Percentiles rank a stretch among this genome's conserved stretches.
These are phyloP conservation scores for Ashinkailepas kermadecensis DNA, from an alignment of 2,888 invertebrate species.

Conservation along the genomic window DNA sequence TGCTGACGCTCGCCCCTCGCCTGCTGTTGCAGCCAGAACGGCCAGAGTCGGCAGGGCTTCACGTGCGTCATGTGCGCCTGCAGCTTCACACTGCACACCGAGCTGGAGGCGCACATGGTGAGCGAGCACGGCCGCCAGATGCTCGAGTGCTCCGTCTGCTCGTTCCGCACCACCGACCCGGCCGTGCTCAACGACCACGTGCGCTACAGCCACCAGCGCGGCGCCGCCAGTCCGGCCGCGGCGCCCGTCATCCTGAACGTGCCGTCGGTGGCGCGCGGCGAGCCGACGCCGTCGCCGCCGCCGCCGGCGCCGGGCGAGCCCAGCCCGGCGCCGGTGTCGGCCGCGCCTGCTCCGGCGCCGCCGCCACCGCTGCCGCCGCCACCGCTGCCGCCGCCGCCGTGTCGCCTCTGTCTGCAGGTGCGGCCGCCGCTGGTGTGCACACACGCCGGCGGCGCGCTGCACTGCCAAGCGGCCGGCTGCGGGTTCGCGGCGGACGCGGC, in stretches of 20 bases:
- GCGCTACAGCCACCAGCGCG: slow-evolving; percentile 20
- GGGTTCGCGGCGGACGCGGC: not conserved
- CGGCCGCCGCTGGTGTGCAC: slow-evolving; percentile 17
- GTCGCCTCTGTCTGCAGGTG: not conserved
- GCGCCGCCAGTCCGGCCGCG: not conserved
- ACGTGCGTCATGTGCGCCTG: slow-evolving; percentile 38
- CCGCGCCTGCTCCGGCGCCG: not conserved
- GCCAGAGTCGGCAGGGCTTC: slow-evolving; percentile 31
- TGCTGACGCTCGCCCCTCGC: no score
- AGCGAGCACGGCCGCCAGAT: slow-evolving; percentile 38
- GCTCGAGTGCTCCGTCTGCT: slow-evolving; percentile 39
- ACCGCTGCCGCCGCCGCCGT: not conserved
- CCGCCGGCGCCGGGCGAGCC: not conserved
- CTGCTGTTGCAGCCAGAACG: not conserved
- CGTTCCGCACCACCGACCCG: slow-evolving; percentile 38
- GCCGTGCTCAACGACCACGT: slow-evolving; percentile 21
- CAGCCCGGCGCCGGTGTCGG: not conserved
- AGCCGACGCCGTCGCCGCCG: not conserved
- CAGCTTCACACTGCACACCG: slow-evolving; percentile 37
- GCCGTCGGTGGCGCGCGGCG: slow-evolving; percentile 10
- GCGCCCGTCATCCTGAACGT: slow-evolving; percentile 21
- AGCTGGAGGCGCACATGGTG: slow-evolving; percentile 38
- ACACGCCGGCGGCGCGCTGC: slow-evolving; percentile 1
- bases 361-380: not conserved
- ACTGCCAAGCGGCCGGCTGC: slow-evolving; percentile 9